Percentiles rank a stretch among this genome's conserved stretches.
phyloP scores from a whole-genome alignment of 2,113 vertebrate genomes.

The Myxocyprinus asiaticus region DNA sequence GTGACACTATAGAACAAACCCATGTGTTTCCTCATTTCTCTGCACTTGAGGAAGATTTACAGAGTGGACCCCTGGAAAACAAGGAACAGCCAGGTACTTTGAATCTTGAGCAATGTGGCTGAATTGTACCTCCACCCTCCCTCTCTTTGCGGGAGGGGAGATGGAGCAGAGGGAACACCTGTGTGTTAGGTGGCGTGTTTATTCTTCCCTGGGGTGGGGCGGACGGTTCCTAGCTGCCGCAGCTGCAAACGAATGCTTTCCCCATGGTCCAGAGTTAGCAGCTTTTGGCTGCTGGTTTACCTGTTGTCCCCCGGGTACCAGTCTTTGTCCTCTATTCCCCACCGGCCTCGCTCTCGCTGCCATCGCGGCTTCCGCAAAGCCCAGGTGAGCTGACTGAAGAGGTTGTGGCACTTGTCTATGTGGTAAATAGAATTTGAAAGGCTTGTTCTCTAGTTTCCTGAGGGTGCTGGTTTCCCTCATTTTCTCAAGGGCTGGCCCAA shows the following conservation, averaged over 20 bases:
- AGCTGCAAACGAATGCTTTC: conserved; percentile 3
- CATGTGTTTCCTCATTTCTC: neutral
- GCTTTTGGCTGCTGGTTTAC: neutral
- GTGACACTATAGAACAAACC: neutral
- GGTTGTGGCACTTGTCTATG: neutral
- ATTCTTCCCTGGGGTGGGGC: neutral
- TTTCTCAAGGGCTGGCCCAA: conserved; percentile 24
- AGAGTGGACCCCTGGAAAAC: neutral
- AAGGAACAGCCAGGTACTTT: too few relatives aligned
- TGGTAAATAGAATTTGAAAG: conserved; percentile 14
- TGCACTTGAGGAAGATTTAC: neutral
- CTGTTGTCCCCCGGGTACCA: neutral
- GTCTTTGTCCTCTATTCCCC: neutral
- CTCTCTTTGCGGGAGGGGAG: neutral
- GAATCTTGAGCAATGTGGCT: neutral
- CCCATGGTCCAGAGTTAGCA: neutral
- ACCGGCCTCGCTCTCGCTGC: neutral
- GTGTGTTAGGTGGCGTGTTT: neutral
- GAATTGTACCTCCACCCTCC: neutral
- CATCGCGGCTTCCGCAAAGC: neutral
- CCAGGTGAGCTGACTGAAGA: neutral
- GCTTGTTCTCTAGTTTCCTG: conserved; percentile 23
- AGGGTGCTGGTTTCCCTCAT: conserved; percentile 39
- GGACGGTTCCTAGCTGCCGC: neutral
- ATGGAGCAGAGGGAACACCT: neutral